Percentiles rank a stretch among this genome's conserved stretches.
phyloP scores from a whole-genome alignment of 2,888 invertebrate species.

The Drosophila hamatofila region DNA sequence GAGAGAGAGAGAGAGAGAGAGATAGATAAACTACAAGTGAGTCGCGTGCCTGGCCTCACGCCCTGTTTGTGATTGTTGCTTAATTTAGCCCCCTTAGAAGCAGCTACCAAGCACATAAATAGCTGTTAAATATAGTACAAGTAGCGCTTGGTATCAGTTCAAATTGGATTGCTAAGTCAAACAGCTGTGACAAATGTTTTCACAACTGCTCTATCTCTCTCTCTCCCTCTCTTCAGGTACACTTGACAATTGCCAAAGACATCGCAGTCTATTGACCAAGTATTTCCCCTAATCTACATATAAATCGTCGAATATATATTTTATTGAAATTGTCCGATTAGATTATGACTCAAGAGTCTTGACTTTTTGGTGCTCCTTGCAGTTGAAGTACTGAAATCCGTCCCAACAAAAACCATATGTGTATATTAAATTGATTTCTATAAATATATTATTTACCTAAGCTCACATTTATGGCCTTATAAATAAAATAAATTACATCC shows the following conservation, averaged over 20 bases:
- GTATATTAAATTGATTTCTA: conserved; percentile 43
- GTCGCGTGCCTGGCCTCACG: conserved; percentile 20
- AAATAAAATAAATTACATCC: conserved; percentile 76
- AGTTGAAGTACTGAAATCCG: conserved; percentile 33
- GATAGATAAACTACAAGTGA: not conserved
- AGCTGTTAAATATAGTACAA: not conserved
- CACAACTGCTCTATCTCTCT: not conserved
- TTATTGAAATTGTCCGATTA: conserved; percentile 36
- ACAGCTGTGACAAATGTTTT: conserved; percentile 56
- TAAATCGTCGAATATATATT: conserved; percentile 21
- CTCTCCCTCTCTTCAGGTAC: not conserved
- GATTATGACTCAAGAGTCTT: conserved; percentile 20
- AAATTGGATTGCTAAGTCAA: conserved; percentile 8
- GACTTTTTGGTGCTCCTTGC: not conserved
- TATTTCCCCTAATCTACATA: conserved; percentile 20
- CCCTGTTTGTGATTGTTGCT: not conserved
- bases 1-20: conserved; percentile 8
- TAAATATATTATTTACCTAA: conserved; percentile 62
- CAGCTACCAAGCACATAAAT: not conserved
- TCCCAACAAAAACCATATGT: conserved; percentile 25
- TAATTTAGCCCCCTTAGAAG: not conserved
- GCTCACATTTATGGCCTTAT: conserved; percentile 60
- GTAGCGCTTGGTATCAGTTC: conserved; percentile 1
- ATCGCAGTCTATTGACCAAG: not conserved
- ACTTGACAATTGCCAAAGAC: not conserved